These are phyloP conservation scores for Pterocles gutturalis DNA, from an alignment of 2,113 vertebrate genomes.

Conservation along the genomic window DNA sequence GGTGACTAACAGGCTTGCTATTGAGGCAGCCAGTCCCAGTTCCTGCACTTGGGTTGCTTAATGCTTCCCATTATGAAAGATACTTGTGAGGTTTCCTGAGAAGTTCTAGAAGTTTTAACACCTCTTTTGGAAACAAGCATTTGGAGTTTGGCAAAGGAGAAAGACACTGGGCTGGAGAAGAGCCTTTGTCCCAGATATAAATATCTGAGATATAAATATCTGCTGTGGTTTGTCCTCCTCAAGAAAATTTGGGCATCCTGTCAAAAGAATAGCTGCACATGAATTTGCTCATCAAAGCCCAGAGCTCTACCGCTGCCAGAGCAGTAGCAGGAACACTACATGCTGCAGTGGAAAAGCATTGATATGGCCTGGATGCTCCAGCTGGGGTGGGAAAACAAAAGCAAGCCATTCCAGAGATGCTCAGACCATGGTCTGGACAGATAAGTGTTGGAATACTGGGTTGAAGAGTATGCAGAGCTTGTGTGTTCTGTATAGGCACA, in stretches of 20 bases:
- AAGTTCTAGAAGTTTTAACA: neutral
- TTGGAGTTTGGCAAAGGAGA: constrained; percentile 22
- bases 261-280: neutral
- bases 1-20: neutral
- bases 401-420: neutral
- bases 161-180: constrained; percentile 14
- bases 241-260: constrained; percentile 23
- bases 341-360: neutral
- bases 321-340: neutral
- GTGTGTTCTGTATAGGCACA: neutral
- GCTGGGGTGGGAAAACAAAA: neutral
- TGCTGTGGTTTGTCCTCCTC: constrained; percentile 24
- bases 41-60: neutral
- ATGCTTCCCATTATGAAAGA: neutral
- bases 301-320: neutral
- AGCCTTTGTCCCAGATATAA: constrained; percentile 39
- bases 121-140: neutral
- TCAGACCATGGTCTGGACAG: neutral
- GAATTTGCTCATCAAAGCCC: neutral
- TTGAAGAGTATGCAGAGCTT: neutral
- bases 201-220: constrained; percentile 43
- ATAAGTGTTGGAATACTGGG: neutral
- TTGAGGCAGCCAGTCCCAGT: neutral
- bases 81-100: neutral
- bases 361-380: neutral